Evolutionary conservation across 2,888 invertebrate species (phyloP).

Genomic region (Phasia obesa): DNA sequence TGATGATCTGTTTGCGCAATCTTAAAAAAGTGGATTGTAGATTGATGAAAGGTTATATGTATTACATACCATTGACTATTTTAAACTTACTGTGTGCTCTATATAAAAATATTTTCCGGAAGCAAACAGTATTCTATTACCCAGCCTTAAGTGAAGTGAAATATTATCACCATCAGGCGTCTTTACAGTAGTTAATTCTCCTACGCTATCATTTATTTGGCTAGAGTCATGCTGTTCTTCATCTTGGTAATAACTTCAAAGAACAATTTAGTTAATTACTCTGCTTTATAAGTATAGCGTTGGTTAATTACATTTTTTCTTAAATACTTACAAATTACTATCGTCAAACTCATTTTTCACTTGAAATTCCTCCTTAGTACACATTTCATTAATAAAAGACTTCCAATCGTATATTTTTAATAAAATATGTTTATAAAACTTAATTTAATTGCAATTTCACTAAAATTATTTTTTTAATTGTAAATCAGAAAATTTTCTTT

Average conservation of each 20-base stretch:
- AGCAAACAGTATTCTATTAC: constrained; percentile 53
- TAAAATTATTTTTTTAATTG: constrained; percentile 1
- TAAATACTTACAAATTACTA: constrained; percentile 62
- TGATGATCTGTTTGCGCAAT: constrained; percentile 46
- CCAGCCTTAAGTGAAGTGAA: constrained; percentile 36
- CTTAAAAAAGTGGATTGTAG: constrained; percentile 18
- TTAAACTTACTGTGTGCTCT: constrained; percentile 44
- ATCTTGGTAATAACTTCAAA: constrained; percentile 21
- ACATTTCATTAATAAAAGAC: constrained; percentile 20
- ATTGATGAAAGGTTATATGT: too few relatives aligned
- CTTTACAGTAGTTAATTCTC: constrained; percentile 41
- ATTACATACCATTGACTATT: neutral
- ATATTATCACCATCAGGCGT: constrained; percentile 24
- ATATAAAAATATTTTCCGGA: constrained; percentile 60
- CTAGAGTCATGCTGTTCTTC: constrained; percentile 48
- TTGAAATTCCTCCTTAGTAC: constrained; percentile 21
- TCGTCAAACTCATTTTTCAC: constrained; percentile 59
- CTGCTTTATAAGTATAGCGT: too few relatives aligned
- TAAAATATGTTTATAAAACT: neutral
- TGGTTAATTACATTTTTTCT: neutral
- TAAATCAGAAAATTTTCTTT: neutral
- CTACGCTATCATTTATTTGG: constrained; percentile 23
- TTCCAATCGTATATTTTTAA: neutral
- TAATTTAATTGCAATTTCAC: too few relatives aligned
- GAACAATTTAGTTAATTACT: too few relatives aligned